A percentile compares a stretch with the other conserved stretches of the same genome.
phyloP scores from a whole-genome alignment of 30 jellyfish, hydroid and myxozoan genomes.

The Calvadosia cruxmelitensis region DNA sequence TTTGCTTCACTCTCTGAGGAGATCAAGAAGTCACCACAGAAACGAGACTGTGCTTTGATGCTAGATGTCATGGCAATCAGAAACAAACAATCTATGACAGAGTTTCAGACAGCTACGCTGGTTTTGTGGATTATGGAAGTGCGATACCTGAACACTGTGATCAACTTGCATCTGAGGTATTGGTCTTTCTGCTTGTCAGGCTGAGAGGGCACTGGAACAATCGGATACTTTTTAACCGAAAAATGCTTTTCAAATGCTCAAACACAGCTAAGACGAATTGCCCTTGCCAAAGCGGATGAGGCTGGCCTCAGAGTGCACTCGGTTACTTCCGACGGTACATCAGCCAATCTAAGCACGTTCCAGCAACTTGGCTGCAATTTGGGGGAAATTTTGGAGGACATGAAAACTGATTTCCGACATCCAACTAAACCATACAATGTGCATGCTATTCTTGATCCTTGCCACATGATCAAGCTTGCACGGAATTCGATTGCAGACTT shows the following conservation, averaged over 20 bases:
- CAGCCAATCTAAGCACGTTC: conserved; percentile 24
- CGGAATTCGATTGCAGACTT: conserved; percentile 16
- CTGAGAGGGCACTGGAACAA: conserved; percentile 35
- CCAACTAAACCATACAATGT: conserved; percentile 15
- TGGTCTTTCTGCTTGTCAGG: conserved; percentile 13
- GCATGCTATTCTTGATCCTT: conserved; percentile 13
- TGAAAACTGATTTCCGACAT: conserved; percentile 6
- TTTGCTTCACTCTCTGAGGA: conserved; percentile 4
- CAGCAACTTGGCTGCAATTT: conserved; percentile 17
- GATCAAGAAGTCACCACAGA: conserved; percentile 9
- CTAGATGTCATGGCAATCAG: conserved; percentile 45
- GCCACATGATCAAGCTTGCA: conserved; percentile 32
- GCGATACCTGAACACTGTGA: conserved; percentile 26
- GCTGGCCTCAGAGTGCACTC: conserved; percentile 13
- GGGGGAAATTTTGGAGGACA: conserved; percentile 1
- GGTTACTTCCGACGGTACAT: conserved; percentile 28
- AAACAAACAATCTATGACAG: conserved; percentile 12
- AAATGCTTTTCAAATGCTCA: conserved; percentile 9
- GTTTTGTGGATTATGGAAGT: conserved; percentile 27
- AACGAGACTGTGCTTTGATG: conserved; percentile 24
- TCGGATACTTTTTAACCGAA: conserved; percentile 10
- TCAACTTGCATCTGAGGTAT: conserved; percentile 19
- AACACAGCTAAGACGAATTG: conserved; percentile 10
- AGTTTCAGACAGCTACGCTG: conserved; percentile 16
- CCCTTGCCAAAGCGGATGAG: conserved; percentile 15